Conservation (phyloP, 2,797 vertebrate species). For the Setipinna tenuifilis region DNA sequence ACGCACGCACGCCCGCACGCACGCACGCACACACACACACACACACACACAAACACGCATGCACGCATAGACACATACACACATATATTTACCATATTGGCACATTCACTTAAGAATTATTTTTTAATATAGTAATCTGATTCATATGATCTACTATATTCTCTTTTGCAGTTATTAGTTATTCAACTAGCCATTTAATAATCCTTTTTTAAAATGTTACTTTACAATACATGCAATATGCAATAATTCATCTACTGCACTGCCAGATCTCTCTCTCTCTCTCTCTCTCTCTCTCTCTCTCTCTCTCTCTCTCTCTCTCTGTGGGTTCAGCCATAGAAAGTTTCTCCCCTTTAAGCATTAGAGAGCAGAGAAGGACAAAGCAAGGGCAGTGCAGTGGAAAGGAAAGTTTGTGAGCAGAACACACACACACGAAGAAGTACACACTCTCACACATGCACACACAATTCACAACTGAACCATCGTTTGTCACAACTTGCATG, state of each 20-base stretch:
- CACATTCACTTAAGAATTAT: too few relatives aligned
- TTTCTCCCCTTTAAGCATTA: constrained; percentile 33
- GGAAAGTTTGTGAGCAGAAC: constrained; percentile 51
- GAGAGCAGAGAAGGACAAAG: constrained; percentile 69
- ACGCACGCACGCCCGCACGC: too few relatives aligned
- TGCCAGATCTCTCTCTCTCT: neutral
- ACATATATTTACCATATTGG: too few relatives aligned
- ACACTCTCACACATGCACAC: constrained; percentile 5
- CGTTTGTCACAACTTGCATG: constrained; percentile 36
- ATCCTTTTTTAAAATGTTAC: neutral
- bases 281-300: neutral
- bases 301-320: neutral
- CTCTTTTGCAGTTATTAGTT: too few relatives aligned
- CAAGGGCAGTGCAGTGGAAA: constrained; percentile 75
- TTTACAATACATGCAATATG: too few relatives aligned
- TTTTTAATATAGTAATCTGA: too few relatives aligned
- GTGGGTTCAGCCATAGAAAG: neutral
- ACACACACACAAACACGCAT: too few relatives aligned
- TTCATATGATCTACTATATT: too few relatives aligned
- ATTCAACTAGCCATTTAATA: neutral
- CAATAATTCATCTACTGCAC: too few relatives aligned
- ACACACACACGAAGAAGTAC: constrained; percentile 53
- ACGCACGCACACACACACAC: too few relatives aligned
- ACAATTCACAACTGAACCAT: constrained; percentile 31
- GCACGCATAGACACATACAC: too few relatives aligned